Evolutionary conservation across 2,113 vertebrate genomes (phyloP), one percentile per base, ranked within the genome.

Genomic region (Beaufortia kweichowensis): DNA sequence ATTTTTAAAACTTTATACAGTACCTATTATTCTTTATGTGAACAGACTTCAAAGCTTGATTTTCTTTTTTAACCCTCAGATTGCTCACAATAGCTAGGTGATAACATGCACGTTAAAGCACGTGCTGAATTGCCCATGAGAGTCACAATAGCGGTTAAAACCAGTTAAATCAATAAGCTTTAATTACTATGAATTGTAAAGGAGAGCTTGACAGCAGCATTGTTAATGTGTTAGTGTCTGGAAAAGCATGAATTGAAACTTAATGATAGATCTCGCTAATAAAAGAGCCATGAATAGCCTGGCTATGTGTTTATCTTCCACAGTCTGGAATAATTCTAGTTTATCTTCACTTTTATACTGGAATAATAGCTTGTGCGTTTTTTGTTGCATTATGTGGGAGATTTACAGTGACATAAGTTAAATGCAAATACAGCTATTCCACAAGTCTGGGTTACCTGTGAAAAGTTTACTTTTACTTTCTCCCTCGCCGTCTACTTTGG

Each of bases 131-230:
- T 23, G 14, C 43, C 24, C 41, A 77, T 24, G 39, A 3, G 23
- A 61, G 56, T 12, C 57, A 77, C 56, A 77, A 77, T 33, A 60
- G 41, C 59, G 23, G 23, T 41, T 76, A 46, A 53, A 76, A 35
- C 50, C 50, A 14, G 75, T 24, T 55, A 59, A 35, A 77, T 69
- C 56, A 77, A 62, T 77, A 77, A 31, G 19, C 63, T 76, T 39
- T 65, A 76, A 67, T 59, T 46, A 66, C 63, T 15, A 29, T 59
- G 75, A 66, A 67, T 67, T 76, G 53, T 65, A 57, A 67, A 59
- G 55, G 50, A 59, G 26, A 43, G 63, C 35, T 31, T 76, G 62
- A 33, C 65, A 53, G 39, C 75, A 24, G 17, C 55, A 60, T 68
- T 68, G 64, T 59, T 28, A 71, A 59, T 71, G 53, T 12, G 4